Evolutionary conservation across 2,888 invertebrate species (phyloP).

Genomic region (Coremacera marginata): DNA sequence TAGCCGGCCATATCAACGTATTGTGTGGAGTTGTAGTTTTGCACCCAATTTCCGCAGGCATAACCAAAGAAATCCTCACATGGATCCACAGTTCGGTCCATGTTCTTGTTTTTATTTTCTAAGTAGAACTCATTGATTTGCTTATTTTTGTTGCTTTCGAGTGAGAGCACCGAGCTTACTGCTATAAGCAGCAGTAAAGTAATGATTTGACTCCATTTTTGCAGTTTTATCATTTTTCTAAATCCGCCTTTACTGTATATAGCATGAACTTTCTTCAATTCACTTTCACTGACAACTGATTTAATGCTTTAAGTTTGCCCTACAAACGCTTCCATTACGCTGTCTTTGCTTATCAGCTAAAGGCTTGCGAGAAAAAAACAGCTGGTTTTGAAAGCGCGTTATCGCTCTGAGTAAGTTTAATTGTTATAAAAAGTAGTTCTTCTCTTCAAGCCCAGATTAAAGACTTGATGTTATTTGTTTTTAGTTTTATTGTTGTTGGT

Average conservation of each 20-base stretch:
- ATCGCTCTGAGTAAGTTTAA: too few species aligned
- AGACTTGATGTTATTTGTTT: too few species aligned
- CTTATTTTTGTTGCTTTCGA: neutral
- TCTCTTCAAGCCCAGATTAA: too few species aligned
- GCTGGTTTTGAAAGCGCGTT: too few species aligned
- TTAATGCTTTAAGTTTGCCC: neutral
- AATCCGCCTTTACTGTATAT: neutral
- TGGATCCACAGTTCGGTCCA: slow-evolving; percentile 53
- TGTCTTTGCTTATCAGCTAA: too few species aligned
- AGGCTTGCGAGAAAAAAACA: too few species aligned
- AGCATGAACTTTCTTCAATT: neutral
- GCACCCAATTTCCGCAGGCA: slow-evolving; percentile 60
- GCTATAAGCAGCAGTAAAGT: neutral
- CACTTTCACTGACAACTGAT: slow-evolving; percentile 19
- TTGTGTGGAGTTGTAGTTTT: slow-evolving; percentile 49
- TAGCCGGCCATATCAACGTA: slow-evolving; percentile 61
- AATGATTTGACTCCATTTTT: neutral
- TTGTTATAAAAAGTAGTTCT: too few species aligned
- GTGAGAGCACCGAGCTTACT: neutral
- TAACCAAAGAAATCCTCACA: slow-evolving; percentile 60
- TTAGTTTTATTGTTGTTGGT: too few species aligned
- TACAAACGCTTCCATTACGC: neutral
- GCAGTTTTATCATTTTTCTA: neutral
- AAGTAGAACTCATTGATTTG: slow-evolving; percentile 47
- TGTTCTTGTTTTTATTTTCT: slow-evolving; percentile 51